Evolutionary conservation across 2,888 invertebrate species (phyloP), one percentile per base, ranked within the genome.

Genomic region (Leptarthrus brevirostris): DNA sequence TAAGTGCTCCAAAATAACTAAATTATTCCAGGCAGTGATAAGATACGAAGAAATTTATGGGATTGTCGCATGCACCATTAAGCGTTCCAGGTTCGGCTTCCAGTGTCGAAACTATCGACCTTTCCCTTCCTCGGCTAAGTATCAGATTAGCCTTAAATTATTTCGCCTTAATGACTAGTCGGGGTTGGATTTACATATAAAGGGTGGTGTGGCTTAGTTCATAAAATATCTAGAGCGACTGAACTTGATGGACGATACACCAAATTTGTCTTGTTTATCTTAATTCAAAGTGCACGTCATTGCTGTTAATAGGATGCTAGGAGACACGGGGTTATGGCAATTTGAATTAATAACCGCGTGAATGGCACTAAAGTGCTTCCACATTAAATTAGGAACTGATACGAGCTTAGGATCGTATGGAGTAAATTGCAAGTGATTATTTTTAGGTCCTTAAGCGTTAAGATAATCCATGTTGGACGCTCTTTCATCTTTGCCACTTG

Each of bases 1-100:
- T 24, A 64, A 64, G 3, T 12, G 64, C 47, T 10, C 47, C 58
- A 3, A 16, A 34, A 34, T 34, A 34, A 47, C 64, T 2, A 40
- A 40, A 12, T 40, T n/a, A n/a, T n/a, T 40, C n/a, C n/a, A 12
- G n/a, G 22, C 24, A 0, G 16, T 64, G 64, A 64, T 64, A 64
- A 64, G 64, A 64, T 64, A 64, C 64, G 8, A n/a, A 14, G 16
- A 18, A 24, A 47, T 64, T 64, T 64, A 64, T 47, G 20, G 36
- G 64, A 16, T 44, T 24, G 36, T 64, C 36, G 20, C 18, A 47
- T 44, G 47, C 18, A 44, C 64, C 44, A 64, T 40, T 40, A 40
- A 8, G 30, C 30, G 30, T 30, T 8, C 30, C 30, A 30, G 30
- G 3, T 8, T 8, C 40, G n/a, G n/a, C n/a, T 40, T 3, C n/a